phyloP scores from a whole-genome alignment of 2,888 invertebrate genomes.

The Megaustenia siamemsis region DNA sequence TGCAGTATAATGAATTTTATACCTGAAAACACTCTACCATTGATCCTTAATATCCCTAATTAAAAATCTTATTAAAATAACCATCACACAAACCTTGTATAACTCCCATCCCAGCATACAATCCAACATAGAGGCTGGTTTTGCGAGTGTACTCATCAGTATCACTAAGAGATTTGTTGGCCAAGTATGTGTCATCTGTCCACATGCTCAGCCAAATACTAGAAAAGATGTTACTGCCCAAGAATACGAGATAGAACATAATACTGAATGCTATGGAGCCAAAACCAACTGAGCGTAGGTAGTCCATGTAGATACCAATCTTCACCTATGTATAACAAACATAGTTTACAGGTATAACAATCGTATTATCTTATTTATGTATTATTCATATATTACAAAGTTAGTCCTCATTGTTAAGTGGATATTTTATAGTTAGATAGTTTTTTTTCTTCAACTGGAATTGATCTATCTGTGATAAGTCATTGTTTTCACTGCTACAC shows the following conservation, averaged over 20 bases:
- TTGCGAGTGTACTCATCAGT: conserved; percentile 41
- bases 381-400: too few species aligned
- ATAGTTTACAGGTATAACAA: too few species aligned
- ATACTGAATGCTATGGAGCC: conserved; percentile 30
- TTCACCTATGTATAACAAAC: conserved; percentile 32
- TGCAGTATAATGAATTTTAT: too few species aligned
- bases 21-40: too few species aligned
- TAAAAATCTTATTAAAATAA: too few species aligned
- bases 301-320: conserved; percentile 40
- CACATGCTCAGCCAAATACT: conserved; percentile 48
- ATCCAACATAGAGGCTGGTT: conserved; percentile 44
- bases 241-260: conserved; percentile 13
- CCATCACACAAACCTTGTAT: conserved; percentile 35
- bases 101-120: conserved; percentile 49
- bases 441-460: too few species aligned
- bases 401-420: too few species aligned
- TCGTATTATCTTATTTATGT: too few species aligned
- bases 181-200: conserved; percentile 50
- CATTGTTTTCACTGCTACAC: too few species aligned
- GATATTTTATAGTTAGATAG: too few species aligned
- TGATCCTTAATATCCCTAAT: too few species aligned
- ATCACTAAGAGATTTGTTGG: conserved; percentile 34
- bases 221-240: conserved; percentile 34
- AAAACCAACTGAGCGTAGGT: conserved; percentile 35
- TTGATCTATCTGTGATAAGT: too few species aligned